Evolutionary conservation across 2,888 invertebrate genomes (phyloP).

Genomic region (Ligdia adustata): DNA sequence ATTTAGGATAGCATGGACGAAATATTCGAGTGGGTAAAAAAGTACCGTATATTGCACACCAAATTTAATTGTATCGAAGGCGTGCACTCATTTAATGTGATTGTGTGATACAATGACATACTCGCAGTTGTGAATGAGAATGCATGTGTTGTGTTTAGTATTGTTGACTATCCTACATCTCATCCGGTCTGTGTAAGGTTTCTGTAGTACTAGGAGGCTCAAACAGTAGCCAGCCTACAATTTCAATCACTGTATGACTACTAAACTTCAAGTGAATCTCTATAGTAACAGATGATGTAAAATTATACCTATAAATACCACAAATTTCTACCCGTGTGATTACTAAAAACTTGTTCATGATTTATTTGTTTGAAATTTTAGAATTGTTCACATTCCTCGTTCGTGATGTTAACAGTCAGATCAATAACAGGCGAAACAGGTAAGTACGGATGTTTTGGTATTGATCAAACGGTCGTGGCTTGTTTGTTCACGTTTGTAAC

Average conservation of each 20-base stretch:
- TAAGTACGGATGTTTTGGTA: not conserved
- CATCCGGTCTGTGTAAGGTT: too few species aligned
- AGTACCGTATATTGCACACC: too few species aligned
- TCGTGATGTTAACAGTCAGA: slow-evolving; percentile 5
- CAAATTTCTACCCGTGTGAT: not conserved
- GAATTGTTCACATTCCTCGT: slow-evolving; percentile 16
- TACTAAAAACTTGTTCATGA: not conserved
- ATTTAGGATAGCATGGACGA: too few species aligned
- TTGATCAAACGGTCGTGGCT: slow-evolving; percentile 7
- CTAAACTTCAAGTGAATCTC: too few species aligned
- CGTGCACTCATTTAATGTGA: not conserved
- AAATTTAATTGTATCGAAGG: slow-evolving; percentile 5
- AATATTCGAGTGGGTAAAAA: too few species aligned
- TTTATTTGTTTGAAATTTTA: not conserved
- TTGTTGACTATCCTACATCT: slow-evolving; percentile 51
- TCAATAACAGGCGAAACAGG: slow-evolving; percentile 1
- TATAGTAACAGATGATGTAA: too few species aligned
- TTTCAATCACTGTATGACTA: too few species aligned
- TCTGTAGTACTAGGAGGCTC: too few species aligned
- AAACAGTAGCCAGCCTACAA: too few species aligned
- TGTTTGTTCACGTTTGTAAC: not conserved
- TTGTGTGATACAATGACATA: slow-evolving; percentile 52
- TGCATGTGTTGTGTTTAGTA: slow-evolving; percentile 36
- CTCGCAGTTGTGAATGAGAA: slow-evolving; percentile 48
- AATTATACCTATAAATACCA: too few species aligned